Evolutionary conservation across 2,113 vertebrate genomes (phyloP), one percentile per base, ranked within the genome.

Genomic region (Pseudopodoces humilis): DNA sequence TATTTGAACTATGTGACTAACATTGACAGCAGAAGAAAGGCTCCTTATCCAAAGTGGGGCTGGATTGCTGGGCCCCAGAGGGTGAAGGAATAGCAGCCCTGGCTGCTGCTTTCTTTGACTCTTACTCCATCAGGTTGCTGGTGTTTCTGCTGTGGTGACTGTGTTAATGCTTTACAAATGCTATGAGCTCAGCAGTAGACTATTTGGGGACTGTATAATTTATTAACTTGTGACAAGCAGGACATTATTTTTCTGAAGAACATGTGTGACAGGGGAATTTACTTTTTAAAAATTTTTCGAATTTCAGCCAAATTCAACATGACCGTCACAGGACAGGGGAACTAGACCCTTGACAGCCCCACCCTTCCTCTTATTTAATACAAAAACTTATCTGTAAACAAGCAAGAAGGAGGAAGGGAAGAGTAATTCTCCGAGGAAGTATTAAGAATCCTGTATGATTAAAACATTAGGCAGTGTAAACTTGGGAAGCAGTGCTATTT

Each of bases 101-200:
- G 78, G 30, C 60, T 81, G 44, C 62, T 83, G 70, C 41, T 70
- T 70, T 47, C 49, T 52, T 35, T 1, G 4, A 12, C 64, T 64
- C 6, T 63, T 59, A 46, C 55, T 47, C 56, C 27, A 21, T 33
- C 7, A 18, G 10, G 30, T 63, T 81, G 68, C 41, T 89, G 74
- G 4, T 52, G n/a, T 68, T 86, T 74, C 90, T 87, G 17, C 72
- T 82, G 44, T 31, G 56, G 30, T 75, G 49, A 60, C 25, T 92
- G 39, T 23, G 50, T 60, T 96, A 85, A 89, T 92, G 55, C 68
- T 90, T 94, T 70, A 81, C 50, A 76, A 85, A 92, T 85, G 85
- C 59, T 70, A 35, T 95, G 95, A 97, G 79, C 86, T 94, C 95
- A 93, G 28, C 15, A 0, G 19, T 13, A 74, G 43, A 74, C 47